A percentile compares a stretch with the other conserved stretches of the same genome.
These are phyloP conservation scores for Cyclina sinensis DNA, from an alignment of 1,140 invertebrate genomes.

Conservation along the genomic window DNA sequence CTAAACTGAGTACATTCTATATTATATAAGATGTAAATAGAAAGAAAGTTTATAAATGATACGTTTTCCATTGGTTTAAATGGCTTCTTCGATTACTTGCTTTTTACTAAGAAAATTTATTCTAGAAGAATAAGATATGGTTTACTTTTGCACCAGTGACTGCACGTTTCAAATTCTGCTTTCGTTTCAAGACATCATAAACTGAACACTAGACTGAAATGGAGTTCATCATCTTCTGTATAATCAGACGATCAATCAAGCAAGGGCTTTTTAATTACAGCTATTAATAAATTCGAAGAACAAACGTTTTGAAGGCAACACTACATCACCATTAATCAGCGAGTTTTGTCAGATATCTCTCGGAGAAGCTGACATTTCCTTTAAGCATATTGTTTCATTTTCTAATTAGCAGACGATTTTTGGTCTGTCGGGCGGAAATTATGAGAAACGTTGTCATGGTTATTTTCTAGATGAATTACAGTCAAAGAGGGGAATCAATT, in stretches of 20 bases:
- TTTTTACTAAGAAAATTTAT: too few species aligned
- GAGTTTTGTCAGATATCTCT: conserved; percentile 37
- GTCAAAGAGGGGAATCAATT: conserved; percentile 54
- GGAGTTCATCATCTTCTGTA: neutral
- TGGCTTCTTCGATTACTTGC: too few species aligned
- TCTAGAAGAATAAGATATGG: neutral
- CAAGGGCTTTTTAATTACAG: conserved; percentile 48
- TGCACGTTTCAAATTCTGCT: neutral
- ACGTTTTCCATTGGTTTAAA: too few species aligned
- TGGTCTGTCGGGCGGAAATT: conserved; percentile 55
- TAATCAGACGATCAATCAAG: conserved; percentile 8
- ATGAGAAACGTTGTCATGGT: conserved; percentile 58
- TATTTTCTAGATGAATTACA: conserved; percentile 59
- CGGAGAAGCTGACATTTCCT: conserved; percentile 36
- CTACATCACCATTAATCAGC: conserved; percentile 44
- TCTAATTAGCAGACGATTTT: conserved; percentile 52
- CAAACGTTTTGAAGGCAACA: conserved; percentile 45
- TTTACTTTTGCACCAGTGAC: neutral
- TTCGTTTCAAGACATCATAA: conserved; percentile 16
- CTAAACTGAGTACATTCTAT: too few species aligned
- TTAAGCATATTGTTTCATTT: conserved; percentile 55
- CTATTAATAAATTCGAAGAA: conserved; percentile 28
- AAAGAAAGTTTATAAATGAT: too few species aligned
- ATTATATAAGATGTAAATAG: too few species aligned
- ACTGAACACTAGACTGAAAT: neutral